phyloP scores from a whole-genome alignment of 2,113 vertebrate genomes.

The Pipa parva region DNA sequence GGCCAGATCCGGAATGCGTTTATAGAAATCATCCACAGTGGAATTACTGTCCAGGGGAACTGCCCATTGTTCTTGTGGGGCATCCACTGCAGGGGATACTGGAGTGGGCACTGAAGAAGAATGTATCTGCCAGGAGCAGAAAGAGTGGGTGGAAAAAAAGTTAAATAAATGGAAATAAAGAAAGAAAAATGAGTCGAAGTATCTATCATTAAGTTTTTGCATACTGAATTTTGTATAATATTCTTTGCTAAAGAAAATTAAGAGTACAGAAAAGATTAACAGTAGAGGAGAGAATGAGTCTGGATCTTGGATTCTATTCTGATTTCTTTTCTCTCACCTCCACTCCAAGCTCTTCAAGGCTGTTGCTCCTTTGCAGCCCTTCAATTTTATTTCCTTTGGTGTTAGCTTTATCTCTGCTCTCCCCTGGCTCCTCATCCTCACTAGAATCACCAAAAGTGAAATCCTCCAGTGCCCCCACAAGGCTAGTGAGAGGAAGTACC shows the following conservation, averaged over 20 bases:
- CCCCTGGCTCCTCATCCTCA: constrained; percentile 57
- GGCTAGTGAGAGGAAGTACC: constrained; percentile 71
- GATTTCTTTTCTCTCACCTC: constrained; percentile 54
- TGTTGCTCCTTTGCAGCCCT: constrained; percentile 69
- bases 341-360: constrained; percentile 80
- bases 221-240: too few relatives aligned
- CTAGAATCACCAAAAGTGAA: constrained; percentile 52
- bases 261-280: too few relatives aligned
- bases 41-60: constrained; percentile 72
- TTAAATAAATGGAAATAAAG: too few relatives aligned
- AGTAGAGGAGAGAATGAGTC: too few relatives aligned
- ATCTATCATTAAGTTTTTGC: too few relatives aligned
- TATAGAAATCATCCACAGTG: constrained; percentile 82
- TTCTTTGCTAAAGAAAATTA: too few relatives aligned
- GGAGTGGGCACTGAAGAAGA: constrained; percentile 6
- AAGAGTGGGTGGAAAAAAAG: not conserved
- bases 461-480: constrained; percentile 71
- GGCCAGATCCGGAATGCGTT: constrained; percentile 82
- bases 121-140: constrained; percentile 1
- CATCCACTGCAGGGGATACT: constrained; percentile 8
- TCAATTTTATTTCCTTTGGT: constrained; percentile 12
- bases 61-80: constrained; percentile 77
- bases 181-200: too few relatives aligned
- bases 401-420: constrained; percentile 35
- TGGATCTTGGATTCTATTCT: too few relatives aligned